Conservation (phyloP, 2,797 vertebrate species). For the Neosalanx taihuensis region DNA sequence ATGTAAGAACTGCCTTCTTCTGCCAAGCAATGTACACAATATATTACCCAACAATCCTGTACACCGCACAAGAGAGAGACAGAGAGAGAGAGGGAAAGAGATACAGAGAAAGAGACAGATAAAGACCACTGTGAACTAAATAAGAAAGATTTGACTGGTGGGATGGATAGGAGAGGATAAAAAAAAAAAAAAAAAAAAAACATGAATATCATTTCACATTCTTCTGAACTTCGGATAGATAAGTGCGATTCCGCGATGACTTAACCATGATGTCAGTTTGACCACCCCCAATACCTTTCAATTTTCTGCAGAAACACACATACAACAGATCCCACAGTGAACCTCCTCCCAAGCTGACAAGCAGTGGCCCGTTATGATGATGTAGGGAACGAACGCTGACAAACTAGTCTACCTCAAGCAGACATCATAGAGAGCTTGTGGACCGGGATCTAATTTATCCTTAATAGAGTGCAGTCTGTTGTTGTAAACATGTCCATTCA, state of each 20-base stretch:
- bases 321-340: background rate
- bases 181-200: background rate
- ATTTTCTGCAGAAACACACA: background rate
- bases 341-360: background rate
- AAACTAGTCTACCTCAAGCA: background rate
- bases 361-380: background rate
- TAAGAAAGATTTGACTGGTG: background rate
- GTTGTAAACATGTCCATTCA: conserved; percentile 12
- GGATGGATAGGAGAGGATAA: background rate
- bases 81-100: conserved; percentile 3
- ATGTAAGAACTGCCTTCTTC: conserved; percentile 2
- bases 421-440: background rate
- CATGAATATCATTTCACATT: background rate
- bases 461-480: conserved; percentile 13
- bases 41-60: background rate
- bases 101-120: background rate
- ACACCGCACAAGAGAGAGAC: background rate
- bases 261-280: background rate
- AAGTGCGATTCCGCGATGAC: background rate
- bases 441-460: background rate
- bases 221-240: background rate
- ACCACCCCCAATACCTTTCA: background rate
- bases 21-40: background rate
- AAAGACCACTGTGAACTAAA: background rate
- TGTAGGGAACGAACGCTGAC: background rate